Conservation (phyloP, 2,888 invertebrate species). For the Orthonevra nobilis region DNA sequence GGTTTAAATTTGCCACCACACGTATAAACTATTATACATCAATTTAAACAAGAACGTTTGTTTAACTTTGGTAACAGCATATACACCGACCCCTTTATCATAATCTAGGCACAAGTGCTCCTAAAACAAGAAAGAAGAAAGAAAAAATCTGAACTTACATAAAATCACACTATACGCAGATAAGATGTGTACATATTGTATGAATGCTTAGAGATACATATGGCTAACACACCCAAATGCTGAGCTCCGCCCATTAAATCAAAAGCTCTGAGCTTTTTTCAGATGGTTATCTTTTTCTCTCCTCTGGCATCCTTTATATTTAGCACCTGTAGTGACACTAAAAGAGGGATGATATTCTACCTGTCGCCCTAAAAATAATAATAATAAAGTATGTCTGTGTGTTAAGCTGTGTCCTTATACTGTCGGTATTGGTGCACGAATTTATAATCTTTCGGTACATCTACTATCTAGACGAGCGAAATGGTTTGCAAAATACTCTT, state of each 20-base stretch:
- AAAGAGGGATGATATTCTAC: constrained; percentile 32
- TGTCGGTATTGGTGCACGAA: constrained; percentile 1
- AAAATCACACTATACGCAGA: constrained; percentile 16
- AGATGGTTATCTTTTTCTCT: constrained; percentile 24
- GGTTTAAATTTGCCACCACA: neutral
- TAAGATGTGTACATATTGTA: neutral
- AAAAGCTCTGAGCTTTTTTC: constrained; percentile 53
- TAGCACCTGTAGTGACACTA: constrained; percentile 39
- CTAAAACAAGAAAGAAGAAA: neutral
- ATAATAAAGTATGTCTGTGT: constrained; percentile 12
- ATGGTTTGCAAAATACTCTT: constrained; percentile 32
- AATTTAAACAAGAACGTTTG: neutral
- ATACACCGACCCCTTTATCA: constrained; percentile 27
- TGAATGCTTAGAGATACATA: neutral
- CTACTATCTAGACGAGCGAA: no score
- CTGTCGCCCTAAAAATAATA: constrained; percentile 47
- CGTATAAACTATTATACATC: neutral
- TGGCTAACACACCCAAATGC: constrained; percentile 29
- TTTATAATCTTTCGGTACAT: constrained; percentile 4
- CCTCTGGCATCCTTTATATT: constrained; percentile 31
- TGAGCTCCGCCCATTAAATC: constrained; percentile 58
- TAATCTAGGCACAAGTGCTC: constrained; percentile 25
- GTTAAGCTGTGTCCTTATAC: constrained; percentile 10
- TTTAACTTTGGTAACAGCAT: constrained; percentile 26
- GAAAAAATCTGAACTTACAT: constrained; percentile 13